Conservation (phyloP, 30 jellyfish, hydroid and myxozoan species). For the Hydractinia symbiolongicarpus region DNA sequence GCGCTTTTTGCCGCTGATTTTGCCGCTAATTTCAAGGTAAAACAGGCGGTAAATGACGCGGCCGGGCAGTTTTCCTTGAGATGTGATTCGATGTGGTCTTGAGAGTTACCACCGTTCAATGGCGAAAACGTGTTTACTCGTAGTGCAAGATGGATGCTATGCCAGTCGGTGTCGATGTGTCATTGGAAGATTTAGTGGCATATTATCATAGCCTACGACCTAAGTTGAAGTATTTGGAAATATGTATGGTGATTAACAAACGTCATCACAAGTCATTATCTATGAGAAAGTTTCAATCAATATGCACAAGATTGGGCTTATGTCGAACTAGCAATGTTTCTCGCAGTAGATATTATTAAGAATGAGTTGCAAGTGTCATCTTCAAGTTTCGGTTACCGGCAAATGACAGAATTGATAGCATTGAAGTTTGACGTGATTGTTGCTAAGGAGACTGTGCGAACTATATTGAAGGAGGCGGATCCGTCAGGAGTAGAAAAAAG, state of each 20-base stretch:
- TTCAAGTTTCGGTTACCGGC: not conserved
- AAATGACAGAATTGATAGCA: not conserved
- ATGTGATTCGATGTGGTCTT: no score
- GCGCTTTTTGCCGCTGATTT: no score
- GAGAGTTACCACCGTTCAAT: no score
- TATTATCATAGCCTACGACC: no score
- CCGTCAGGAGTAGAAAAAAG: slow-evolving; percentile 5
- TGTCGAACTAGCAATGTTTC: not conserved
- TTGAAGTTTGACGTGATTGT: slow-evolving; percentile 8
- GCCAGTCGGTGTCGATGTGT: no score
- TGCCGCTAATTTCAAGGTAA: no score
- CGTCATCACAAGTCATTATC: not conserved
- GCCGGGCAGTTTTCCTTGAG: no score
- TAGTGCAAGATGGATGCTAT: no score
- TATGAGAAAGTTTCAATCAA: not conserved
- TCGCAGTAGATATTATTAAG: not conserved
- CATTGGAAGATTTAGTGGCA: no score
- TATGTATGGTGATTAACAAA: slow-evolving; percentile 4
- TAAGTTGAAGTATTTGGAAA: not conserved
- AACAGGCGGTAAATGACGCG: no score
- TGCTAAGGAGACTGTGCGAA: slow-evolving; percentile 17
- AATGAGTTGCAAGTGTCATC: not conserved
- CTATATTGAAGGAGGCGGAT: not conserved
- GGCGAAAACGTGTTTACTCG: no score
- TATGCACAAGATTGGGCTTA: not conserved